These are phyloP conservation scores for Hypomecis punctinalis DNA, from an alignment of 2,888 invertebrate species.

Conservation along the genomic window DNA sequence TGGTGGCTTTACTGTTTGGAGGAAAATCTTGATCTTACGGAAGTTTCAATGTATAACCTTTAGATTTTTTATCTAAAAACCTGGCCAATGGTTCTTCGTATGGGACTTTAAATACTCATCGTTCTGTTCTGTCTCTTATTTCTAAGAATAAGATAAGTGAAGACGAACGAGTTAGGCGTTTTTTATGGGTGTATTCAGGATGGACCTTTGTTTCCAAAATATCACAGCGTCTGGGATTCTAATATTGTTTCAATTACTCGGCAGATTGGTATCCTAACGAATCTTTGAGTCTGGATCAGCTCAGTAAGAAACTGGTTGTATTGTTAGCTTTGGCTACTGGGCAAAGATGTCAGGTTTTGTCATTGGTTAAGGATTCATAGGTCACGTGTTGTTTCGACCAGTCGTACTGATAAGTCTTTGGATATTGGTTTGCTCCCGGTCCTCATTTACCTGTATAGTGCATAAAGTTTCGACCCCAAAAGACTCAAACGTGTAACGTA, in stretches of 20 bases:
- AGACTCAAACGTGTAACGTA: too few relatives aligned
- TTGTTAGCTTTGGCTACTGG: constrained; percentile 11
- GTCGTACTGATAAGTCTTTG: too few relatives aligned
- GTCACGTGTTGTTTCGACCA: too few relatives aligned
- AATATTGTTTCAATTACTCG: constrained; percentile 1
- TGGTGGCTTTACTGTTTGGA: neutral
- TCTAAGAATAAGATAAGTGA: constrained; percentile 7
- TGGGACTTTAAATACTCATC: neutral
- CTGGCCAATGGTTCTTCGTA: neutral
- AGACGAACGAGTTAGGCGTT: neutral
- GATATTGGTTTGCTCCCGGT: too few relatives aligned
- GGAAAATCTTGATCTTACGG: neutral
- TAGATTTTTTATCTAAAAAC: neutral
- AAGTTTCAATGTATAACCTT: neutral
- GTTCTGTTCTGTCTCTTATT: neutral
- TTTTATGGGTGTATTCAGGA: neutral
- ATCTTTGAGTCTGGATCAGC: neutral
- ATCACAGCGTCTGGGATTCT: neutral
- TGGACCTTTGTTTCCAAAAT: constrained; percentile 1
- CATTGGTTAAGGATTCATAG: constrained; percentile 1
- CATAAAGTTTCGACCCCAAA: too few relatives aligned
- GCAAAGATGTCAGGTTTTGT: constrained; percentile 3
- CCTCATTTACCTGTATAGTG: too few relatives aligned
- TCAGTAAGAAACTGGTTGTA: constrained; percentile 7
- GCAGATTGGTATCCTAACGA: neutral